Evolutionary conservation across 2,113 vertebrate species (phyloP), one percentile per base, ranked within the genome.

Genomic region (Tringa solitaria): DNA sequence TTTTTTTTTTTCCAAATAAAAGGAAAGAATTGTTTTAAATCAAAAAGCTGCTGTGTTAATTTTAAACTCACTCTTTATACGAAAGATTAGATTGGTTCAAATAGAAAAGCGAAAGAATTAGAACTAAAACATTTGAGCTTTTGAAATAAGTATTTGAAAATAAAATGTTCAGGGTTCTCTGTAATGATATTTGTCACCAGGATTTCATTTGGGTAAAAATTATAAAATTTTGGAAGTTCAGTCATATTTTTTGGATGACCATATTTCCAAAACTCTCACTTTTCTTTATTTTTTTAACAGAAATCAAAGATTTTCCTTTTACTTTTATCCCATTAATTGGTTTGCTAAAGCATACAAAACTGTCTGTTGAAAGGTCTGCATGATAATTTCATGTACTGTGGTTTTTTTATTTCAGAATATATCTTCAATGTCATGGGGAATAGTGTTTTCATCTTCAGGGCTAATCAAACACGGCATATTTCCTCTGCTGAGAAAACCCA

Each of bases 171-270:
- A 54, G 54, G 23, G 24, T 26, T 14, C 13, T 75, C 10, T 64
- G 23, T 50, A 83, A 37, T 51, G 0, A n/a, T 68, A 43, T 73
- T 27, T 65, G 18, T 45, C 16, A 64, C 13, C 16, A 75, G 51
- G 50, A 50, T 12, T 60, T 50, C 7, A 83, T 56, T 39, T 56
- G 24, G 12, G 4, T 63, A 50, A 89, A 78, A 74, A n/a, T 33
- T 1, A 60, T 1, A 20, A 7, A 23, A 4, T 53, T 89, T 60
- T 60, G 32, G 43, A 59, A 48, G 15, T n/a, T 80, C 0, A 0
- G 30, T 79, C 32, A 78, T 50, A 21, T 46, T 57, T 57, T 78
- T 78, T 63, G 6, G 10, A 41, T 57, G 1, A 30, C 11, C 12
- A 0, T 46, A 18, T 73, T 57, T 46, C 22, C 57, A 67, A 46